Conservation (phyloP, 2,113 vertebrate genomes). For the Sorex fumeus region DNA sequence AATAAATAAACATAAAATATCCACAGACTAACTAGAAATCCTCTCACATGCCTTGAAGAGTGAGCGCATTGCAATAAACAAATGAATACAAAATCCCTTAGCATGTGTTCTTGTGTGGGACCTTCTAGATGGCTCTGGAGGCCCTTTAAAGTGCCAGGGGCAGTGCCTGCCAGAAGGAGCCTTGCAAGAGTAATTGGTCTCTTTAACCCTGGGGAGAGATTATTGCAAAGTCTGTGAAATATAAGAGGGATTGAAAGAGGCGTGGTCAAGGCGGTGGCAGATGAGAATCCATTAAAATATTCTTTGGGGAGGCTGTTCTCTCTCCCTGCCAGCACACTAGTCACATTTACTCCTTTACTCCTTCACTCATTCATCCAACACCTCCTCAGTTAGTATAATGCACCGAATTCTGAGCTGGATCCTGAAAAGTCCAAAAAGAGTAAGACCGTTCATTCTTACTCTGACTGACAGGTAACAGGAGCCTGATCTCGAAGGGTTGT, state of each 20-base stretch:
- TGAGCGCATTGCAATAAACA: conserved; percentile 2
- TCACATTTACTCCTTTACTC: conserved; percentile 12
- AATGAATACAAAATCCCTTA: conserved; percentile 54
- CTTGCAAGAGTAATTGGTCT: conserved; percentile 78
- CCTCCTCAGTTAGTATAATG: neutral
- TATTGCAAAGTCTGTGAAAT: conserved; percentile 79
- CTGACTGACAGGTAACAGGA: neutral
- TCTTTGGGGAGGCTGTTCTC: conserved; percentile 69
- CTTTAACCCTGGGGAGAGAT: conserved; percentile 77
- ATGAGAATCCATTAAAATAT: conserved; percentile 80
- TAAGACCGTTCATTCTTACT: neutral
- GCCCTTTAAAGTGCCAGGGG: conserved; percentile 65
- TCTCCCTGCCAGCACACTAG: conserved; percentile 36
- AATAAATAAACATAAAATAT: no score
- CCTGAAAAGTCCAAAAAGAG: conserved; percentile 32
- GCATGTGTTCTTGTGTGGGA: conserved; percentile 39
- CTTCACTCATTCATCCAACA: conserved; percentile 43
- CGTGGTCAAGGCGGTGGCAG: conserved; percentile 67
- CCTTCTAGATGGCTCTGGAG: conserved; percentile 58
- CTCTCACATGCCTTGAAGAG: neutral
- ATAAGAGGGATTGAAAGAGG: conserved; percentile 78
- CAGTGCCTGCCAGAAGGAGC: conserved; percentile 75
- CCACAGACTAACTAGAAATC: conserved; percentile 22
- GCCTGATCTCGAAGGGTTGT: neutral
- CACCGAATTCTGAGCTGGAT: neutral